A percentile compares a stretch with the other conserved stretches of the same genome.
phyloP scores from a whole-genome alignment of 1,140 invertebrate species.

The Nylanderia fulva region DNA sequence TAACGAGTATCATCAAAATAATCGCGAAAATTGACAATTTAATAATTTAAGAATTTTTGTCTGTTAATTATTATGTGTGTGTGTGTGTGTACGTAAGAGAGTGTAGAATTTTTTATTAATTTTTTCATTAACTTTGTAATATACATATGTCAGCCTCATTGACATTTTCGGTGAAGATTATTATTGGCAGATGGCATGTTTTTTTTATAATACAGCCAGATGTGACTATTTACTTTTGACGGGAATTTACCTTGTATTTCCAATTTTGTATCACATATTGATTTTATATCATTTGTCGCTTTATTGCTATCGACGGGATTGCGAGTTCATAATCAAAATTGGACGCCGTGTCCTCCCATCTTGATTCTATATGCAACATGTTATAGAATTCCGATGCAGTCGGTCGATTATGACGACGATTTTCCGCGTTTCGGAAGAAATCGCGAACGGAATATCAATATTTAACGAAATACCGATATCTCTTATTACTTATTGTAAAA shows the following conservation, averaged over 20 bases:
- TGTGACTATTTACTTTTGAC: slow-evolving; percentile 15
- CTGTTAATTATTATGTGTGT: not conserved
- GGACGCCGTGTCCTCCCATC: slow-evolving; percentile 41
- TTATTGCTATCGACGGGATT: slow-evolving; percentile 18
- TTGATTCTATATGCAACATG: slow-evolving; percentile 38
- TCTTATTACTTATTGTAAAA: slow-evolving; percentile 45
- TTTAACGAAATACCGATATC: slow-evolving; percentile 37
- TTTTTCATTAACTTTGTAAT: not conserved
- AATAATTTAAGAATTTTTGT: slow-evolving; percentile 4
- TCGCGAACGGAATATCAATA: slow-evolving; percentile 30
- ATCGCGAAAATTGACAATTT: slow-evolving; percentile 41
- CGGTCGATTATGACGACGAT: slow-evolving; percentile 46
- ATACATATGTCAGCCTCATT: not conserved
- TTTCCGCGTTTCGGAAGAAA: slow-evolving; percentile 14
- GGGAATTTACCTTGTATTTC: not conserved
- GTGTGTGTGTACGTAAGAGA: too few relatives aligned
- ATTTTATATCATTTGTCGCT: slow-evolving; percentile 55
- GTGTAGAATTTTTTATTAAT: slow-evolving; percentile 15
- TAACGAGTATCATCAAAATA: slow-evolving; percentile 53
- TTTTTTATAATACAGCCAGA: not conserved
- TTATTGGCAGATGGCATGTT: not conserved
- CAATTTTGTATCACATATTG: slow-evolving; percentile 29
- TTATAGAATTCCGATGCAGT: slow-evolving; percentile 50
- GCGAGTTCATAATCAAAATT: slow-evolving; percentile 55
- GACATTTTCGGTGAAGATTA: not conserved